phyloP scores from a whole-genome alignment of 1,140 invertebrate species.

The Cherax quadricarinatus region DNA sequence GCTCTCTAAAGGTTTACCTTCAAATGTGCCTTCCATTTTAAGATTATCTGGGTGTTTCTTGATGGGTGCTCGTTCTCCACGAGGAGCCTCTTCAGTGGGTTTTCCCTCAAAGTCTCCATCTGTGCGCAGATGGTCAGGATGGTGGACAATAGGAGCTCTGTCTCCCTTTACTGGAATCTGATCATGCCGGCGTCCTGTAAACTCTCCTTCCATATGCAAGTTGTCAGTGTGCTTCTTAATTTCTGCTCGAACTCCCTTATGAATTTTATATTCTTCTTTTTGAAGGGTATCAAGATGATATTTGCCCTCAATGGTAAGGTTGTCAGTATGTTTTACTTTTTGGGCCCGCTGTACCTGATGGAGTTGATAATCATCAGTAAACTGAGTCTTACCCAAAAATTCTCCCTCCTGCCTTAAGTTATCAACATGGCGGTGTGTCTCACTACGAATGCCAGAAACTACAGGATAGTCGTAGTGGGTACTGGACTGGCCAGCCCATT shows the following conservation, averaged over 20 bases:
- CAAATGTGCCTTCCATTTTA: conserved; percentile 24
- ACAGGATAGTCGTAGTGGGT: conserved; percentile 47
- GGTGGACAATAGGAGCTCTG: conserved; percentile 29
- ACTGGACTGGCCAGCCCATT: conserved; percentile 41
- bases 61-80: conserved; percentile 23
- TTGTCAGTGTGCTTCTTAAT: conserved; percentile 41
- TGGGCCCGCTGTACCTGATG: conserved; percentile 53
- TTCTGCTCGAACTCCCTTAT: conserved; percentile 68
- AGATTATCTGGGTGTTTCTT: conserved; percentile 43
- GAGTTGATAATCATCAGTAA: conserved; percentile 58
- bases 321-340: conserved; percentile 77
- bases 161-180: background rate
- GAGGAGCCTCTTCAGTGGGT: conserved; percentile 23
- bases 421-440: conserved; percentile 77
- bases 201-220: conserved; percentile 32
- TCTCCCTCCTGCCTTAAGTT: conserved; percentile 82
- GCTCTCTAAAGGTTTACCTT: conserved; percentile 5
- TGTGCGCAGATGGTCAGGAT: conserved; percentile 30
- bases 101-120: conserved; percentile 33
- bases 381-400: conserved; percentile 72
- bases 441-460: conserved; percentile 53
- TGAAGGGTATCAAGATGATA: conserved; percentile 76
- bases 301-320: conserved; percentile 82
- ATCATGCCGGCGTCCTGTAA: background rate
- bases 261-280: conserved; percentile 73